Conservation (phyloP, 37 sponge, comb jelly and placozoan genomes). For the Petrosia ficiformis region DNA sequence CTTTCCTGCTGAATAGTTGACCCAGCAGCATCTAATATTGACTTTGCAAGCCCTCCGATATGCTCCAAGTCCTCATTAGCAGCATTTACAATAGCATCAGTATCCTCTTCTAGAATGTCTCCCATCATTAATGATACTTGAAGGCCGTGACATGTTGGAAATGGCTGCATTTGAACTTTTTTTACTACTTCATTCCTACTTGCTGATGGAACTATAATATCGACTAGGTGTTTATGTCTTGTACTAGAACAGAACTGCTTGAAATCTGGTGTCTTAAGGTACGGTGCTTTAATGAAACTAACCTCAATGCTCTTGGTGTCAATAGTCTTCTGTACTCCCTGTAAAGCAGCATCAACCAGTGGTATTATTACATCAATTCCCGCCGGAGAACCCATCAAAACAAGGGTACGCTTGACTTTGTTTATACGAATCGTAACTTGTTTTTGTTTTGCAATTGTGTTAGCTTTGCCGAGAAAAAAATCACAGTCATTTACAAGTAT, state of each 20-base stretch:
- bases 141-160: slow-evolving; percentile 3
- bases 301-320: slow-evolving; percentile 11
- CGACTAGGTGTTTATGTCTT: slow-evolving; percentile 14
- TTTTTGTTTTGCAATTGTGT: neutral
- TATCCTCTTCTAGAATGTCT: slow-evolving; percentile 39
- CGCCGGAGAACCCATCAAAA: neutral
- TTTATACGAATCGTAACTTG: neutral
- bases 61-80: slow-evolving; percentile 81
- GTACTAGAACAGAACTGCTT: slow-evolving; percentile 14
- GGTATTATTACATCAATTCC: neutral
- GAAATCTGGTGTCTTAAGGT: slow-evolving; percentile 35
- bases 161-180: slow-evolving; percentile 7
- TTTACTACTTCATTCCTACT: slow-evolving; percentile 13
- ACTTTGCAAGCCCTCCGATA: slow-evolving; percentile 68
- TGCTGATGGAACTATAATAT: no score
- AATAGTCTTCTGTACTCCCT: slow-evolving; percentile 12
- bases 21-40: slow-evolving; percentile 72
- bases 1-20: slow-evolving; percentile 61
- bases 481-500: no score
- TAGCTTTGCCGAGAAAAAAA: neutral
- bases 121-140: slow-evolving; percentile 53
- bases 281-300: neutral
- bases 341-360: neutral
- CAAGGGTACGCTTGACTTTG: neutral
- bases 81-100: slow-evolving; percentile 78